Conservation (phyloP, 2,113 vertebrate species). For the Anarrhichthys ocellatus region DNA sequence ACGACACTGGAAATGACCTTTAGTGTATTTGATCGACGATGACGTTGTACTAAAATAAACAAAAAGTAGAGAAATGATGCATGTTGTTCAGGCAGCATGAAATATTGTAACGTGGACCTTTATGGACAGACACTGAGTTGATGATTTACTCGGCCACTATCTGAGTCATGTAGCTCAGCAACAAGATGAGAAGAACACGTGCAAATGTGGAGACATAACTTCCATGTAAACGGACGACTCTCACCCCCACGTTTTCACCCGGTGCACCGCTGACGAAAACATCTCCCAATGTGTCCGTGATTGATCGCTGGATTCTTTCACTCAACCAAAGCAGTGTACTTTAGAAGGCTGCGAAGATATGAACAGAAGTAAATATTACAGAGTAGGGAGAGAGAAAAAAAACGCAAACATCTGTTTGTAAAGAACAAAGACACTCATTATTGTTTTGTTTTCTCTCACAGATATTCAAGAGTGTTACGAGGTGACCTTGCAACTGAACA, state of each 20-base stretch:
- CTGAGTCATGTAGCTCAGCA: conserved; percentile 58
- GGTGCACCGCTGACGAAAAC: conserved; percentile 28
- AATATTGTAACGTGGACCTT: conserved; percentile 29
- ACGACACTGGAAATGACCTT: background rate
- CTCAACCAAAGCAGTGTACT: background rate
- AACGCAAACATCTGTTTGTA: background rate
- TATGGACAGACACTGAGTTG: conserved; percentile 13
- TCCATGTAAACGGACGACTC: conserved; percentile 54
- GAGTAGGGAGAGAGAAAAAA: conserved; percentile 4
- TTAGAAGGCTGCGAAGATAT: conserved; percentile 14
- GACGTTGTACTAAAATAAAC: background rate
- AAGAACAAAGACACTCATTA: conserved; percentile 33
- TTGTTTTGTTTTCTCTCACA: conserved; percentile 65
- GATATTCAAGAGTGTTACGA: conserved; percentile 88
- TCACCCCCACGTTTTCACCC: conserved; percentile 57
- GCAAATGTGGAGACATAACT: conserved; percentile 46
- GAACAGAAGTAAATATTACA: background rate
- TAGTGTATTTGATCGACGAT: background rate
- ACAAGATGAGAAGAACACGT: conserved; percentile 30
- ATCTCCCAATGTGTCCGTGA: conserved; percentile 34
- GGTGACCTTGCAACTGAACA: conserved; percentile 83
- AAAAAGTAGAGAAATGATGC: background rate
- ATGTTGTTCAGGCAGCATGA: conserved; percentile 8
- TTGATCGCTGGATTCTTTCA: conserved; percentile 32
- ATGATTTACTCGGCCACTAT: conserved; percentile 39